Evolutionary conservation across 92 coral and sea anemone genomes (phyloP).

Genomic region (Porites evermanni): DNA sequence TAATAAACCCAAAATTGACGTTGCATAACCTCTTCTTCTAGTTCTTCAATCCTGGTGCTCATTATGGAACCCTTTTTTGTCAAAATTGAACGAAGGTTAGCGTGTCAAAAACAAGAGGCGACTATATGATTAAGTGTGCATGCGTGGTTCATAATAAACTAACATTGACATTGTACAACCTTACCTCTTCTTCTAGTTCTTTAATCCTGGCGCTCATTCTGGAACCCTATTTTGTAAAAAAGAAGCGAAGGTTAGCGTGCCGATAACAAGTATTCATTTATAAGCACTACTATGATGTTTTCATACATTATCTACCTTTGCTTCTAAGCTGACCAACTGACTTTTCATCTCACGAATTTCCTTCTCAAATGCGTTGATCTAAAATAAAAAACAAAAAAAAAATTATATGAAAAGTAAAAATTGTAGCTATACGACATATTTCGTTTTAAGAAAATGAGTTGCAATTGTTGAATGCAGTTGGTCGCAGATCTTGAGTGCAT

Average conservation of each 20-base stretch:
- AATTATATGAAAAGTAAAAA: too few relatives aligned
- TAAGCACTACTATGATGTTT: too few relatives aligned
- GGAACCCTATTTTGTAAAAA: not conserved
- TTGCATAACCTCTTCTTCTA: not conserved
- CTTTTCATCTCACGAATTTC: not conserved
- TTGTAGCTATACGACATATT: too few relatives aligned
- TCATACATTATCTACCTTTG: not conserved
- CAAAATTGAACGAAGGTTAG: not conserved
- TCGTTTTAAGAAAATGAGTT: too few relatives aligned
- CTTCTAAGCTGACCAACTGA: too few relatives aligned
- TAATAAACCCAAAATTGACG: too few relatives aligned
- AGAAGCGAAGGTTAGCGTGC: not conserved
- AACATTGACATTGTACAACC: not conserved
- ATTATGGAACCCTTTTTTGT: not conserved
- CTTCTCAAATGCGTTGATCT: not conserved
- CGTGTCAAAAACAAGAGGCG: not conserved
- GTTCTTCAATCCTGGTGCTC: not conserved
- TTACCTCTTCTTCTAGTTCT: not conserved
- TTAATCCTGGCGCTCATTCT: not conserved
- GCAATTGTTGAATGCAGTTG: too few relatives aligned
- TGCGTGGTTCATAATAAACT: too few relatives aligned
- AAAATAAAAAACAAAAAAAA: not conserved
- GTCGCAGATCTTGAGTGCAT: too few relatives aligned
- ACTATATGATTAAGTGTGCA: too few relatives aligned
- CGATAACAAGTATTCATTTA: not conserved